Percentiles rank a stretch among this genome's conserved stretches.
Conservation (phyloP, 2,888 invertebrate genomes). For the Lepidocyrtoides sp. region DNA sequence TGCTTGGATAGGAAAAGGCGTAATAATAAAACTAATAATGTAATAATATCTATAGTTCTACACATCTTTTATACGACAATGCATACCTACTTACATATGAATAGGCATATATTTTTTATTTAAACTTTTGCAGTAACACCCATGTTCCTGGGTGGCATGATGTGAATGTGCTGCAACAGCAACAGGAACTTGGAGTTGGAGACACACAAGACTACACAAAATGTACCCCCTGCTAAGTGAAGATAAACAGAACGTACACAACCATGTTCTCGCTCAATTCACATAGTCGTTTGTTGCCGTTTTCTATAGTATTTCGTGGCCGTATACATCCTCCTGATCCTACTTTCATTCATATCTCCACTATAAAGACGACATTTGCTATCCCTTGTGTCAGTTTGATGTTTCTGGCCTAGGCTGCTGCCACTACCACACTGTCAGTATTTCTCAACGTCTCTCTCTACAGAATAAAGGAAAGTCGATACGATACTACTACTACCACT, state of each 20-base stretch:
- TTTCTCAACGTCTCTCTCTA: background rate
- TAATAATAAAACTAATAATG: background rate
- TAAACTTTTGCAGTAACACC: background rate
- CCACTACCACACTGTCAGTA: background rate
- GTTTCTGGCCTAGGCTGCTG: background rate
- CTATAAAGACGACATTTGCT: background rate
- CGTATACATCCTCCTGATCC: background rate
- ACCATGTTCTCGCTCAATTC: conserved; percentile 46
- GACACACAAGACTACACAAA: conserved; percentile 37
- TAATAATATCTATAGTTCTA: background rate
- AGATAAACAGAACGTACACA: conserved; percentile 74
- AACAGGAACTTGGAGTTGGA: conserved; percentile 47
- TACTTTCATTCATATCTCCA: conserved; percentile 46
- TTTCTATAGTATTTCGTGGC: background rate
- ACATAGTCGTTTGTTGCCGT: conserved; percentile 53
- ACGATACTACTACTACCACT: too few species aligned
- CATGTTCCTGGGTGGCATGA: background rate
- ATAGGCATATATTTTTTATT: background rate
- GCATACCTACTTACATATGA: background rate
- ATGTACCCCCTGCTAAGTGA: conserved; percentile 71
- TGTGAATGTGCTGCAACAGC: conserved; percentile 10
- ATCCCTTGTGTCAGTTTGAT: background rate
- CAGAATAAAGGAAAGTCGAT: conserved; percentile 11
- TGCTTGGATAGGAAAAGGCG: background rate
- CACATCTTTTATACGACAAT: background rate